Evolutionary conservation across 2,888 invertebrate genomes (phyloP), one percentile per base, ranked within the genome.

Genomic region (Cryptophagus acutangulus): DNA sequence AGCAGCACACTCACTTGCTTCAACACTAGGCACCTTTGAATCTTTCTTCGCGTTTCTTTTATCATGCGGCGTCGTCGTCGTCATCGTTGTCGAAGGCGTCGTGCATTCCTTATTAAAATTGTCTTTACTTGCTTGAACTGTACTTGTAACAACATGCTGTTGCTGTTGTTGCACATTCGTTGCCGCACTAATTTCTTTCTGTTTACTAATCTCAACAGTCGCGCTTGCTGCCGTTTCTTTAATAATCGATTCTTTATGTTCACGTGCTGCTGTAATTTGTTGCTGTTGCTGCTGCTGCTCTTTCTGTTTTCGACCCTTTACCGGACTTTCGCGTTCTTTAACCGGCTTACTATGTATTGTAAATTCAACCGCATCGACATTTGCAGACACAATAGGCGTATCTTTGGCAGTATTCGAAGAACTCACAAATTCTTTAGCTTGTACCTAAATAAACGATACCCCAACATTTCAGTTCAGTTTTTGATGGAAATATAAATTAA

Each of bases 371-470:
- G 79, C 79, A 60, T 82, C 80, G 40, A 80, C 77, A 70, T 79
- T 80, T 47, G 83, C 83, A 46, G 83, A 83, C 40, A 83, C 83
- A 49, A 83, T 75, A 30, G 83, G 83, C 55, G 62, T 58, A 50
- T 70, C 70, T 63, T 69, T 69, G 58, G 63, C 55, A 52, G 59
- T 54, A 48, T 52, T 54, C 17, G 50, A 42, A 25, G 52, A 38
- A 38, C 63, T 60, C 33, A 69, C 55, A 50, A 70, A 71, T 54
- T 71, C 71, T 56, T 69, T 70, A 28, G 67, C 65, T 43, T 62
- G 62, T 39, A 60, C 61, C 70, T 69, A 41, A 41, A 37, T 35
- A 13, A 18, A 33, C 8, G 17, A 18, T 5, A 2, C 15, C 4
- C 5, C 13, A 25, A 12, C 26, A 37, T 14, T 26, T 9, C 9